phyloP scores from a whole-genome alignment of 30 jellyfish, hydroid and myxozoan species.

The Haliclystus octoradiatus region DNA sequence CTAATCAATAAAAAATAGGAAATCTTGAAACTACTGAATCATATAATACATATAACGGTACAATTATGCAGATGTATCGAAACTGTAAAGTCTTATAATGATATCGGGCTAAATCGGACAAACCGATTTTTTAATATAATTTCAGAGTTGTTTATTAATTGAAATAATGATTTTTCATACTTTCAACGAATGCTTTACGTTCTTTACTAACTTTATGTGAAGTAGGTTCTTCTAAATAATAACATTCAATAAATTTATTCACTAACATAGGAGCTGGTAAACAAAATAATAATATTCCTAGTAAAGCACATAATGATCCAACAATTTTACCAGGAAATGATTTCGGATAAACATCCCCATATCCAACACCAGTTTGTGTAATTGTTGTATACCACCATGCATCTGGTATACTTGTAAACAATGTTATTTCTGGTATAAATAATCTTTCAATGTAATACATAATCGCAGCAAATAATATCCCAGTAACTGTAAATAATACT shows the following conservation, averaged over 20 bases:
- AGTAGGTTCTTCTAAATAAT: conserved; percentile 31
- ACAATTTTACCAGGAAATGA: conserved; percentile 45
- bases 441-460: conserved; percentile 34
- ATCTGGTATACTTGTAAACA: conserved; percentile 57
- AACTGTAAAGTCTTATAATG: too few species aligned
- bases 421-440: neutral
- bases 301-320: conserved; percentile 51
- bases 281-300: conserved; percentile 76
- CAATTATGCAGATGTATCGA: too few species aligned
- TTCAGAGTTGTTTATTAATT: conserved; percentile 17
- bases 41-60: too few species aligned
- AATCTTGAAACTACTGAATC: too few species aligned
- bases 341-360: conserved; percentile 80
- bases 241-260: conserved; percentile 63
- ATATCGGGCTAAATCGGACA: too few species aligned
- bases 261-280: conserved; percentile 81
- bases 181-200: conserved; percentile 50
- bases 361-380: conserved; percentile 81
- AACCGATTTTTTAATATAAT: too few species aligned
- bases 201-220: conserved; percentile 20
- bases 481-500: conserved; percentile 29
- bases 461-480: conserved; percentile 53
- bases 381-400: conserved; percentile 68
- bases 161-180: conserved; percentile 57
- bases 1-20: too few species aligned